Evolutionary conservation across 2,888 invertebrate species (phyloP), one percentile per base, ranked within the genome.

Genomic region (Gymnosoma rotundatum): DNA sequence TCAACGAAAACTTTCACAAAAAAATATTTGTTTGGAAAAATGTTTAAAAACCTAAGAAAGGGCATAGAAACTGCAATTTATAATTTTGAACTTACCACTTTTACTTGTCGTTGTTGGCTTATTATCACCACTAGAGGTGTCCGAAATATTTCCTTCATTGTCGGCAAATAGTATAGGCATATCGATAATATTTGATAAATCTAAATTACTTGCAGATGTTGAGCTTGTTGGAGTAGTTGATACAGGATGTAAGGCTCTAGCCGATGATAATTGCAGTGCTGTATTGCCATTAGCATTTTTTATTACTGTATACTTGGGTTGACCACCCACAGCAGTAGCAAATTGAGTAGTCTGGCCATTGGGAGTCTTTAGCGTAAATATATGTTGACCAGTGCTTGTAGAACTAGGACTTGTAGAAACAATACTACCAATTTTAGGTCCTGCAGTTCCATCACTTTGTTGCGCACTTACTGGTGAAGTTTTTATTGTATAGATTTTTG

Each of bases 81-180:
- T 25, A 61, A 54, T 48, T n/a, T 25, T 8, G 38, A 52, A 67
- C 85, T 87, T 80, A 89, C 89, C 82, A 67, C 82, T 78, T 81
- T 89, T 63, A 81, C 42, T 75, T 45, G 73, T 20, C 42, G 78
- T 18, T 42, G 58, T 6, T 48, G 74, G 67, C 52, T 78, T 82
- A 54, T 16, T 70, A 18, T 81, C 84, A 14, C 54, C 16, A 67
- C 32, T 67, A 21, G 86, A 75, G 58, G 52, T 54, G 72, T 87
- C 86, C 16, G 87, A 83, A 42, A 88, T 79, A 83, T 88, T 92
- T 3, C 92, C 92, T 48, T 92, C 92, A 85, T 94, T 94, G 86
- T 95, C 95, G 1, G 95, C 95, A 89, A 95, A 95, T 79, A 95
- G 94, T 86, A 95, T 95, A 0, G 95, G 95, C 89, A 95, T 93